These are phyloP conservation scores for Toxotes chatareus DNA, from an alignment of 2,113 vertebrate species.

Conservation along the genomic window DNA sequence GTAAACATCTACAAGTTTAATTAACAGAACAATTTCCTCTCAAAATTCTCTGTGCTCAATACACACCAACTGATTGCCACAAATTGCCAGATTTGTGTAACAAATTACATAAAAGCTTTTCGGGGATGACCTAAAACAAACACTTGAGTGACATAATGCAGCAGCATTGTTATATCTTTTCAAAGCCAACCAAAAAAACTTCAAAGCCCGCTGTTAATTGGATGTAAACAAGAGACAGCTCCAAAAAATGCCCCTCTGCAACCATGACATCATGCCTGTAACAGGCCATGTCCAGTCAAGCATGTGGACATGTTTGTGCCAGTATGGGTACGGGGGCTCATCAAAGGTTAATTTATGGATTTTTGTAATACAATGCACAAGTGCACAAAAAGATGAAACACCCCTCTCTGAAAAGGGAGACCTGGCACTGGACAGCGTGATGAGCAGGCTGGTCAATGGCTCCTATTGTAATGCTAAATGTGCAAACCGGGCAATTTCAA, in stretches of 20 bases:
- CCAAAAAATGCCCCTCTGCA: constrained; percentile 26
- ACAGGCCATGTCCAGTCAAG: constrained; percentile 54
- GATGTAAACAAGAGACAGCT: constrained; percentile 50
- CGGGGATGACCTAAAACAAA: constrained; percentile 12
- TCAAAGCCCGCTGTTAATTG: constrained; percentile 67
- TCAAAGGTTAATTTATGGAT: constrained; percentile 76
- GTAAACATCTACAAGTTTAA: background rate
- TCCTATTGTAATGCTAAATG: constrained; percentile 83
- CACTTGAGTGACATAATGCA: constrained; percentile 39
- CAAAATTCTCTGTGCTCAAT: background rate
- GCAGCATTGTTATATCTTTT: constrained; percentile 21
- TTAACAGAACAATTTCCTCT: background rate
- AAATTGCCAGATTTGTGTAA: background rate
- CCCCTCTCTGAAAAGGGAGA: constrained; percentile 60
- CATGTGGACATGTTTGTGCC: constrained; percentile 58
- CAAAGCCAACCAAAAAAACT: constrained; percentile 42
- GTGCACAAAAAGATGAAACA: constrained; percentile 76
- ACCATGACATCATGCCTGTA: constrained; percentile 58
- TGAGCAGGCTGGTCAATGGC: constrained; percentile 64
- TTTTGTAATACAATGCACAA: constrained; percentile 72
- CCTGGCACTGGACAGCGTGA: constrained; percentile 64
- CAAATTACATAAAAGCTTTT: constrained; percentile 37
- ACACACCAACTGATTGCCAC: background rate
- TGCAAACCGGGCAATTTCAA: constrained; percentile 73
- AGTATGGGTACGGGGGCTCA: constrained; percentile 33